Evolutionary conservation across 2,113 vertebrate genomes (phyloP), one percentile per base, ranked within the genome.

Genomic region (Dasyprocta punctata): DNA sequence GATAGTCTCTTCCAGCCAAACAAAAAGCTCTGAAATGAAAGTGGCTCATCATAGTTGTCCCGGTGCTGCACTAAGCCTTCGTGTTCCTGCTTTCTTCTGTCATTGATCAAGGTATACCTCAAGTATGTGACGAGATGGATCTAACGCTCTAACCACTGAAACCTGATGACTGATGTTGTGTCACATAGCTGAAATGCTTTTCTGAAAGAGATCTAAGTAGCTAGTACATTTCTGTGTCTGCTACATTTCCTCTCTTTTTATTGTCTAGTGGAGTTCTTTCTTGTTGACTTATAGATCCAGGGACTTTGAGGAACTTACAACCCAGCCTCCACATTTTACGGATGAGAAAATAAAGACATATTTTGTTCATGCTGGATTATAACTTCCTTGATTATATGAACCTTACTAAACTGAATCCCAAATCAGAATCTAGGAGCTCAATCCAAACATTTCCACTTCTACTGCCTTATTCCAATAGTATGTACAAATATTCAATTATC

Each of bases 261-360:
- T 17, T 41, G 14, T 11, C 7, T 61, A 7, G 49, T 30, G 12
- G 38, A 71, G 28, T 33, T 65, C 63, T 61, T 36, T 11, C 49
- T 86, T 52, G 36, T 61, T 82, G 41, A 41, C 8, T 8, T 2
- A 7, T 1, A 7, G 69, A 6, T 16, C 26, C 36, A 2, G 22
- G 4, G 17, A 7, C 30, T 26, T 85, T 19, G 16, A 30, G 0
- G 60, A 3, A 38, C 0, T 0, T 16, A 13, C 36, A 30, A 14
- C 61, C 30, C 54, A 22, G 13, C 7, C 33, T 92, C 30, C 9
- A 0, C 3, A 1, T 14, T 80, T 63, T 17, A 4, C 0, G 1
- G n/a, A 75, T 2, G 58, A 67, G 36, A 3, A 19, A 71, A 38
- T 0, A 3, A 19, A 82, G 41, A 30, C 4, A 11, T 22, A 38